Evolutionary conservation across 2,888 invertebrate genomes (phyloP).

Genomic region (Drosophila quinaria): DNA sequence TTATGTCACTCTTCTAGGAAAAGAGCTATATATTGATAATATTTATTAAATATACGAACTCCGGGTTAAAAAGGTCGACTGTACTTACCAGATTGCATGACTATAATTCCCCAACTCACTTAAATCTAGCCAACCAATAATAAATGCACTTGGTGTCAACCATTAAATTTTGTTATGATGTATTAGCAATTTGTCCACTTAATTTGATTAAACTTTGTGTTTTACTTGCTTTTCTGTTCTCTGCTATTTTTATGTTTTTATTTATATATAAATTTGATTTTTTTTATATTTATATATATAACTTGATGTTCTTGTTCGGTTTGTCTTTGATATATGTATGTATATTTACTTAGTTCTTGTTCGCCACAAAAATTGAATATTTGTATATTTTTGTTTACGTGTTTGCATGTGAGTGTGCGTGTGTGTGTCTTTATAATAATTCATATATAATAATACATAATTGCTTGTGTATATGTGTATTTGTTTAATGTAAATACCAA

Average conservation of each 20-base stretch:
- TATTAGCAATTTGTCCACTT: slow-evolving; percentile 78
- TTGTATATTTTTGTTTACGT: slow-evolving; percentile 11
- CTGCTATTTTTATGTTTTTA: slow-evolving; percentile 34
- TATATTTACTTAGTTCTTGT: slow-evolving; percentile 43
- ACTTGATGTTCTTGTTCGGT: slow-evolving; percentile 38
- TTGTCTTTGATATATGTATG: slow-evolving; percentile 62
- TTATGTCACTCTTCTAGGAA: no score
- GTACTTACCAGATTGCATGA: neutral
- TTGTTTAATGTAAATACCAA: slow-evolving; percentile 64
- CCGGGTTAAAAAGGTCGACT: neutral
- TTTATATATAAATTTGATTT: slow-evolving; percentile 21
- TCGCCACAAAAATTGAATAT: slow-evolving; percentile 45
- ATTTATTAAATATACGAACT: neutral
- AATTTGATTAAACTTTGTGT: slow-evolving; percentile 73
- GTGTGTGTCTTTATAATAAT: slow-evolving; percentile 39
- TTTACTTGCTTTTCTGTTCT: slow-evolving; percentile 45
- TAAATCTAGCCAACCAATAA: neutral
- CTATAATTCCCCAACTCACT: neutral
- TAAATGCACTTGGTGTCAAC: slow-evolving; percentile 19
- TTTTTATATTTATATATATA: slow-evolving; percentile 31
- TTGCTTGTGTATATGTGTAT: slow-evolving; percentile 37
- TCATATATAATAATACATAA: slow-evolving; percentile 50
- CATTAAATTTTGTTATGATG: slow-evolving; percentile 70
- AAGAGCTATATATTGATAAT: no score
- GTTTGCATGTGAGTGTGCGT: neutral